Evolutionary conservation across 30 jellyfish, hydroid and myxozoan genomes (phyloP).

Genomic region (Hydractinia symbiolongicarpus): DNA sequence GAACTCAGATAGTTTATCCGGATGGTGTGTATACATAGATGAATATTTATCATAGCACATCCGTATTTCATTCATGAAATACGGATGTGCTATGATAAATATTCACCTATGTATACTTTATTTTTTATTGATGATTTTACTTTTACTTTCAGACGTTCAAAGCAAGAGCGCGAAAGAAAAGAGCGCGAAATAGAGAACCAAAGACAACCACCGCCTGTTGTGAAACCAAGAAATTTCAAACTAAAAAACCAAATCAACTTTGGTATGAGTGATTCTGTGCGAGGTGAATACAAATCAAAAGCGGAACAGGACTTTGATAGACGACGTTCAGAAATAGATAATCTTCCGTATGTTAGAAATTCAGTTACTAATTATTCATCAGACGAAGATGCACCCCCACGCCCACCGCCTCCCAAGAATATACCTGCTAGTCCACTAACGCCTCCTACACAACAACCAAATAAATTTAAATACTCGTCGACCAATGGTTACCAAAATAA

Average conservation of each 20-base stretch:
- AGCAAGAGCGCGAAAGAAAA: neutral
- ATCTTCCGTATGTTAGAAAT: conserved; percentile 40
- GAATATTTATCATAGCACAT: too few species aligned
- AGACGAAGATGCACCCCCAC: conserved; percentile 95
- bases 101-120: neutral
- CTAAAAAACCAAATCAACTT: neutral
- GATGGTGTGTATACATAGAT: too few species aligned
- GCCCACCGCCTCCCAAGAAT: conserved; percentile 98
- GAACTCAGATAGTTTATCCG: too few species aligned
- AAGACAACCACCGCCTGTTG: conserved; percentile 32
- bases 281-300: conserved; percentile 54
- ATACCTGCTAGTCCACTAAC: conserved; percentile 22
- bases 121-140: neutral
- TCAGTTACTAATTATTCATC: conserved; percentile 33
- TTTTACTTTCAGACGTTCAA: neutral
- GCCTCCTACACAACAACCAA: conserved; percentile 27
- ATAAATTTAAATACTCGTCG: conserved; percentile 39
- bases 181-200: neutral
- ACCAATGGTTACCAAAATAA: conserved; percentile 31
- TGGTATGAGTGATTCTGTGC: conserved; percentile 32
- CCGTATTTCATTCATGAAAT: too few species aligned
- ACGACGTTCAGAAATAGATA: conserved; percentile 63
- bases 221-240: conserved; percentile 25
- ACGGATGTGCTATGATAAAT: too few species aligned
- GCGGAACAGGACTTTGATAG: conserved; percentile 64